Evolutionary conservation across 2,797 vertebrate genomes (phyloP).

Genomic region (Peromyscus eremicus): DNA sequence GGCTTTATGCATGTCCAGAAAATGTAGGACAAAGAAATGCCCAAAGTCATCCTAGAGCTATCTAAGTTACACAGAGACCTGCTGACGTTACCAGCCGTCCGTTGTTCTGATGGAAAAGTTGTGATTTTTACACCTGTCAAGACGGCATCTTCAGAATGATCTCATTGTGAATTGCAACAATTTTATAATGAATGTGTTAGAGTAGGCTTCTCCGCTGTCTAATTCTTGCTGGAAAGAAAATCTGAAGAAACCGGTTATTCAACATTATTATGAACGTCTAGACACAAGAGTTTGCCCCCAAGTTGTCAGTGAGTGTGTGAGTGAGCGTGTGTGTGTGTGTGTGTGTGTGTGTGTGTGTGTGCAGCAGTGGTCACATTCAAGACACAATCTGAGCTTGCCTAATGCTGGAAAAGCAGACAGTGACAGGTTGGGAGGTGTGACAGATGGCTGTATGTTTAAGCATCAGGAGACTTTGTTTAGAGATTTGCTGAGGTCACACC

Average conservation of each 20-base stretch:
- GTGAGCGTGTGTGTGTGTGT: not conserved
- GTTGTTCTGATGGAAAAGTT: not conserved
- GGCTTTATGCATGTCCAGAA: not conserved
- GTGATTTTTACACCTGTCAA: not conserved
- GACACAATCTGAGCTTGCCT: not conserved
- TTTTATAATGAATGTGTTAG: not conserved
- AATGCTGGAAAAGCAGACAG: not conserved
- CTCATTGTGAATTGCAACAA: not conserved
- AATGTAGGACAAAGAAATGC: not conserved
- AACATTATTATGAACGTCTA: not conserved
- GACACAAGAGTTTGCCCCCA: not conserved
- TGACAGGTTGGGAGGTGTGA: not conserved
- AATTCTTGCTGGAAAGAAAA: not conserved
- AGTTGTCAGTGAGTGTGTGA: not conserved
- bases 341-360: fast-evolving
- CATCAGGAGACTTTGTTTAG: not conserved
- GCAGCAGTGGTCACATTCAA: not conserved
- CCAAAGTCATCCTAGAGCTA: not conserved
- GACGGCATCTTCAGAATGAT: not conserved
- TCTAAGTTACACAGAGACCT: not conserved
- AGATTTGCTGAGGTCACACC: not conserved
- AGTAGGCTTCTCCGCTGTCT: not conserved
- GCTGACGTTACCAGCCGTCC: not conserved
- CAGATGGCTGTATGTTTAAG: not conserved
- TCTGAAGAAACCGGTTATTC: not conserved